phyloP scores from a whole-genome alignment of 2,797 vertebrate species.

The Spea hammondii region DNA sequence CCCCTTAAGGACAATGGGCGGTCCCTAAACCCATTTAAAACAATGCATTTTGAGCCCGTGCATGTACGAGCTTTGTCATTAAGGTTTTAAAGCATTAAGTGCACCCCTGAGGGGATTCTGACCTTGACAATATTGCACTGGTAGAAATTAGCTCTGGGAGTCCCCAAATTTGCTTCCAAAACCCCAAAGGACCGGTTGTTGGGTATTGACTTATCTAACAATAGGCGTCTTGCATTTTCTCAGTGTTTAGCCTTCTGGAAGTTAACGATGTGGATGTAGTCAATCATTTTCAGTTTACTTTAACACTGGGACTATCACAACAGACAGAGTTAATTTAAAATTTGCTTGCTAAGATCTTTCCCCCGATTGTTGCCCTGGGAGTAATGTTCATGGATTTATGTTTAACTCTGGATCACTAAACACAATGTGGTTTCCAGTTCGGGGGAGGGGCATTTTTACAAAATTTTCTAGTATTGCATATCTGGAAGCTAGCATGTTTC shows the following conservation, averaged over 20 bases:
- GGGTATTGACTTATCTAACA: slow-evolving; percentile 24
- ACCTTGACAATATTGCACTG: background rate
- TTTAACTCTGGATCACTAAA: slow-evolving; percentile 56
- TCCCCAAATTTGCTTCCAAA: background rate
- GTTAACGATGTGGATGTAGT: slow-evolving; percentile 57
- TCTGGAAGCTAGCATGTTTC: no score
- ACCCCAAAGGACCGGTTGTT: slow-evolving; percentile 7
- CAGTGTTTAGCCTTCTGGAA: slow-evolving; percentile 36
- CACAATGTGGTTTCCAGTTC: slow-evolving; percentile 12
- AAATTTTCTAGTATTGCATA: no score
- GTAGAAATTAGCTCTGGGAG: background rate
- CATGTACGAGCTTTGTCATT: no score
- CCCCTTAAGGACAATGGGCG: no score
- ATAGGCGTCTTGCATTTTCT: slow-evolving; percentile 9
- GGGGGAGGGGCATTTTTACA: no score
- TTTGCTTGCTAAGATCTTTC: slow-evolving; percentile 58
- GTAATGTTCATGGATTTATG: slow-evolving; percentile 49
- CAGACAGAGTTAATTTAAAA: slow-evolving; percentile 62
- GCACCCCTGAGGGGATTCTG: background rate
- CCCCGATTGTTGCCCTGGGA: slow-evolving; percentile 58
- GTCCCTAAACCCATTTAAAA: no score
- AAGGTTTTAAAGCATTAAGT: slow-evolving; percentile 1
- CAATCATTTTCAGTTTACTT: slow-evolving; percentile 56
- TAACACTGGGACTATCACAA: slow-evolving; percentile 56
- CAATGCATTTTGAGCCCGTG: no score